Evolutionary conservation across 1,140 invertebrate species (phyloP).

Genomic region (Leptoteleia sp.): DNA sequence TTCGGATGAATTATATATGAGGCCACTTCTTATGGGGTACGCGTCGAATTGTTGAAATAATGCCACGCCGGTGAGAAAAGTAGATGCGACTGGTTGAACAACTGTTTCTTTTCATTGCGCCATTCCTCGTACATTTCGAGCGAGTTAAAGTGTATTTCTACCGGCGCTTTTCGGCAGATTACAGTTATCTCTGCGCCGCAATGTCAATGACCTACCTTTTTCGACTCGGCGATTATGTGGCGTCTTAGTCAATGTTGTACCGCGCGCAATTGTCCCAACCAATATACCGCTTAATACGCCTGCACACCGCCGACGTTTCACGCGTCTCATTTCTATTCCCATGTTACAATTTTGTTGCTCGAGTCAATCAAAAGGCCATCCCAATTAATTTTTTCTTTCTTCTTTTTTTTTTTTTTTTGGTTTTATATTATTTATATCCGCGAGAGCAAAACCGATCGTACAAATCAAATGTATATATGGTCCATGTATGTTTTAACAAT

Average conservation of each 20-base stretch:
- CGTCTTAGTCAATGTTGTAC: slow-evolving; percentile 48
- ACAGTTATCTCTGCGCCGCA: slow-evolving; percentile 76
- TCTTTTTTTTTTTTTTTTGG: no score
- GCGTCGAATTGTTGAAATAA: slow-evolving; percentile 36
- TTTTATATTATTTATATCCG: no score
- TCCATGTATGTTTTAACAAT: no score
- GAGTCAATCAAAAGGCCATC: no score
- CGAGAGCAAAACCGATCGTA: no score
- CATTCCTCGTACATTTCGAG: slow-evolving; percentile 47
- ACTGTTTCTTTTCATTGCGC: slow-evolving; percentile 51
- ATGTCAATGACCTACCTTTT: slow-evolving; percentile 76
- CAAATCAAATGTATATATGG: no score
- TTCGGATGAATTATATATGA: slow-evolving; percentile 40
- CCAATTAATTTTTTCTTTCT: no score
- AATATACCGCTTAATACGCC: slow-evolving; percentile 4
- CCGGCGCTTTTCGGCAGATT: slow-evolving; percentile 75
- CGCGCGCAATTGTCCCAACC: slow-evolving; percentile 16
- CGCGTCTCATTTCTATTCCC: no score
- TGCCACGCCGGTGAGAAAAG: slow-evolving; percentile 34
- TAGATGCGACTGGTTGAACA: slow-evolving; percentile 47
- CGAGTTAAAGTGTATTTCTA: slow-evolving; percentile 56
- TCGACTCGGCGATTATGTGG: slow-evolving; percentile 44
- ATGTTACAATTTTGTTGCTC: no score
- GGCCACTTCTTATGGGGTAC: slow-evolving; percentile 13
- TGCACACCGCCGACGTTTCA: no score